Conservation (phyloP, 2,113 vertebrate species). For the Campylomormyrus numenius region DNA sequence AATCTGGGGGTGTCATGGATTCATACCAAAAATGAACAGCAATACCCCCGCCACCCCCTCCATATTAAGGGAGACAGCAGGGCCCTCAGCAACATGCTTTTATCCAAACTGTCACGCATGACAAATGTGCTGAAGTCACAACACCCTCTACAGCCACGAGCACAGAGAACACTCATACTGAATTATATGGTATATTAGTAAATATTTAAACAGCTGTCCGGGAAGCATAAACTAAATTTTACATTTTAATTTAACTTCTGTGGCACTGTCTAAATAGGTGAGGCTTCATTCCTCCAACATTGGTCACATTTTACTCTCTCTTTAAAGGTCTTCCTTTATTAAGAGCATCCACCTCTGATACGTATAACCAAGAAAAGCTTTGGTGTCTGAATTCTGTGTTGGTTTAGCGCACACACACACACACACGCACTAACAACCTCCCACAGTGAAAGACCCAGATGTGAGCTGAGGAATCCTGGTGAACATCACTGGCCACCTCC, state of each 20-base stretch:
- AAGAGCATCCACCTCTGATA: not conserved
- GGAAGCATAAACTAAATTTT: not conserved
- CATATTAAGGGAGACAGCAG: not conserved
- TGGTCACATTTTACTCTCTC: not conserved
- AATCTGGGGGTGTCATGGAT: not conserved
- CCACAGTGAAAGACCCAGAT: not conserved
- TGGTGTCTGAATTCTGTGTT: not conserved
- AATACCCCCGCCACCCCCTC: not conserved
- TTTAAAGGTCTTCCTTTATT: not conserved
- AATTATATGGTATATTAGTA: conserved; percentile 1
- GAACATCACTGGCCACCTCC: not conserved
- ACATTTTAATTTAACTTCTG: not conserved
- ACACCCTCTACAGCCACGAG: not conserved
- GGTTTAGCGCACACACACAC: not conserved
- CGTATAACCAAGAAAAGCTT: too few species aligned
- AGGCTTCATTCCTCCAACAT: not conserved
- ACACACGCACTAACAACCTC: not conserved
- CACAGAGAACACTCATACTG: conserved; percentile 32
- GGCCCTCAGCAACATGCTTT: not conserved
- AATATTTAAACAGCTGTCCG: not conserved
- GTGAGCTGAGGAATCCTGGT: not conserved
- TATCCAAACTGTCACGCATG: not conserved
- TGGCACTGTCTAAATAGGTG: not conserved
- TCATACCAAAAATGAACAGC: not conserved
- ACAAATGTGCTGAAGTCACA: not conserved